Conservation (phyloP, 2,797 vertebrate genomes). For the Varecia variegata region DNA sequence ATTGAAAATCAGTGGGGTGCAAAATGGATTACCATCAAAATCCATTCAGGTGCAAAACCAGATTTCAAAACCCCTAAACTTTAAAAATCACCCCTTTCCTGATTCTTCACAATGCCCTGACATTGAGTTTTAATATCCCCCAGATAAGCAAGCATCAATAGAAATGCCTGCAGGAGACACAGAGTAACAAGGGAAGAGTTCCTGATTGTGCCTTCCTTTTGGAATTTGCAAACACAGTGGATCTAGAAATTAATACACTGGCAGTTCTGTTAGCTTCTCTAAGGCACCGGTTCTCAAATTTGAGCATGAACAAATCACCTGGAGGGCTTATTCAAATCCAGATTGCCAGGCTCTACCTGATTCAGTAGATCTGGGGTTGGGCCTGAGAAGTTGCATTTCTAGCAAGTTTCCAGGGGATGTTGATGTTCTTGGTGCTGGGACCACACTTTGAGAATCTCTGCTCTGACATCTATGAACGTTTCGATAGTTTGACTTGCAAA, state of each 20-base stretch:
- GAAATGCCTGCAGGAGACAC: background rate
- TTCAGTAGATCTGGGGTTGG: background rate
- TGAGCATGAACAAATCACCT: background rate
- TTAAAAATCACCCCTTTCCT: slow-evolving; percentile 48
- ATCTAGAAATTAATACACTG: background rate
- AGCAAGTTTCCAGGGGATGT: background rate
- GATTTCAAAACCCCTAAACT: slow-evolving; percentile 56
- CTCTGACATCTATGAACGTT: background rate
- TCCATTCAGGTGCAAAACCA: slow-evolving; percentile 70
- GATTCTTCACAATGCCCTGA: slow-evolving; percentile 20
- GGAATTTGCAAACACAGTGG: background rate
- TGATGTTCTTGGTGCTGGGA: background rate
- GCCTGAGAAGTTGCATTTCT: background rate
- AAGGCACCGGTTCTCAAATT: background rate
- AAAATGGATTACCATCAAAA: slow-evolving; percentile 71
- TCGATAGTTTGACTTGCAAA: background rate
- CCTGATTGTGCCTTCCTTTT: background rate
- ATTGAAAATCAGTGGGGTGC: slow-evolving; percentile 76
- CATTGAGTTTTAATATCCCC: slow-evolving; percentile 48
- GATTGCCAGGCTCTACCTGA: background rate
- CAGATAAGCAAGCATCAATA: background rate
- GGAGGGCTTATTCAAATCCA: background rate
- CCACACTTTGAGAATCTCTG: background rate
- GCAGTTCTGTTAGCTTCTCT: background rate
- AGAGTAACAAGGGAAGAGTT: background rate